Percentiles rank a stretch among this genome's conserved stretches.
phyloP scores from a whole-genome alignment of 1,140 invertebrate genomes.

The Leptestheria dahalacensis region DNA sequence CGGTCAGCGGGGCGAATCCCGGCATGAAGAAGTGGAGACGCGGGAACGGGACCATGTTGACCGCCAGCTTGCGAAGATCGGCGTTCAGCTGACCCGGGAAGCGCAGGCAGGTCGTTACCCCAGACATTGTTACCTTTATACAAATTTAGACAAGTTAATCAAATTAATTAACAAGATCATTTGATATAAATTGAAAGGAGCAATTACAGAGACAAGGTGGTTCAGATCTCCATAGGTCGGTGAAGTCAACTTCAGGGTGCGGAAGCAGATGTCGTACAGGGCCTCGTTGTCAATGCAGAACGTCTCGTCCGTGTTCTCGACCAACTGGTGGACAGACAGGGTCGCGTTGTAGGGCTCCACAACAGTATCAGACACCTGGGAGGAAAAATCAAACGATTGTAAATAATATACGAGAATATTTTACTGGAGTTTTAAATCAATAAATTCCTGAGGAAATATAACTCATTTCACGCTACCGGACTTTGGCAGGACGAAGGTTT shows the following conservation, averaged over 20 bases:
- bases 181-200: too few relatives aligned
- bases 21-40: constrained; percentile 66
- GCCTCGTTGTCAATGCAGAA: constrained; percentile 73
- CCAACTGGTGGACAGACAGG: constrained; percentile 50
- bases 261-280: constrained; percentile 61
- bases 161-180: background rate
- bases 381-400: constrained; percentile 31
- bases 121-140: constrained; percentile 60
- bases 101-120: constrained; percentile 65
- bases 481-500: too few relatives aligned
- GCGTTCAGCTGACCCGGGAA: constrained; percentile 74
- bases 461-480: too few relatives aligned
- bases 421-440: too few relatives aligned
- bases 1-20: constrained; percentile 63
- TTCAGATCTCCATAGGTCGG: constrained; percentile 41
- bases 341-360: constrained; percentile 64
- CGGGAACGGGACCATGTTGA: constrained; percentile 65
- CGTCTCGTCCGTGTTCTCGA: constrained; percentile 60
- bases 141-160: background rate
- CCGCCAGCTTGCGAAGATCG: constrained; percentile 76
- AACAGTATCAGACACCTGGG: constrained; percentile 55
- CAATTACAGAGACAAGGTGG: constrained; percentile 34
- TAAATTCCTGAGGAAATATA: too few relatives aligned
- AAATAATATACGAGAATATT: too few relatives aligned
- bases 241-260: constrained; percentile 51